Evolutionary conservation across 2,797 vertebrate genomes (phyloP), one percentile per base, ranked within the genome.

Genomic region (Galagoides demidoff): DNA sequence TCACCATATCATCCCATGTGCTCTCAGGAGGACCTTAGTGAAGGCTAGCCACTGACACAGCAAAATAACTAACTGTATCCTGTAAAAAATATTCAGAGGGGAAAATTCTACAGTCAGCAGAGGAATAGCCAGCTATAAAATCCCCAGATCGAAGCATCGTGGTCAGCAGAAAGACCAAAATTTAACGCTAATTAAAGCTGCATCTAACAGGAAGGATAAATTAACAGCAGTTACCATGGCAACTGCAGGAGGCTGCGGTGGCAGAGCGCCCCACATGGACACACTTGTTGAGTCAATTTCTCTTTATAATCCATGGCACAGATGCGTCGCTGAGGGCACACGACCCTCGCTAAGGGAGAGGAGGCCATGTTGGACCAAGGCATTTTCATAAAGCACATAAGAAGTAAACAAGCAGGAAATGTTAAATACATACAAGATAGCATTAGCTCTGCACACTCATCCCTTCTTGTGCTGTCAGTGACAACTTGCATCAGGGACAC

Each of bases 401-500:
- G 76, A 76, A 92, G 43, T 49, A 49, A 27, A 93, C 31, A 16
- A 25, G 85, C 2, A 71, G 49, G 89, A 73, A 64, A 66, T 12
- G 71, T 27, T 25, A 55, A 34, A 13, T 7, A 13, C 16, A 8
- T 7, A 5, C 14, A 27, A 31, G n/a, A 37, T 10, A 61, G 11
- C 12, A 43, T 22, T 17, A 16, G 22, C 57, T 81, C 16, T n/a
- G 12, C 63, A 39, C 37, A n/a, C 55, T 59, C 57, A 7, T 16
- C 5, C 77, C 13, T 49, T n/a, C 27, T 5, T 31, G 0, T 43
- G 22, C 29, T 4, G 2, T 8, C 34, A 2, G 12, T 7, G 34
- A 34, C 1, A 14, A 59, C 39, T n/a, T 20, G 19, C n/a, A 11
- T 6, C 61, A 11, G 22, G 14, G 9, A 6, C 10, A 22, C 23